Evolutionary conservation across 2,113 vertebrate genomes (phyloP), one percentile per base, ranked within the genome.

Genomic region (Mesitornis unicolor): DNA sequence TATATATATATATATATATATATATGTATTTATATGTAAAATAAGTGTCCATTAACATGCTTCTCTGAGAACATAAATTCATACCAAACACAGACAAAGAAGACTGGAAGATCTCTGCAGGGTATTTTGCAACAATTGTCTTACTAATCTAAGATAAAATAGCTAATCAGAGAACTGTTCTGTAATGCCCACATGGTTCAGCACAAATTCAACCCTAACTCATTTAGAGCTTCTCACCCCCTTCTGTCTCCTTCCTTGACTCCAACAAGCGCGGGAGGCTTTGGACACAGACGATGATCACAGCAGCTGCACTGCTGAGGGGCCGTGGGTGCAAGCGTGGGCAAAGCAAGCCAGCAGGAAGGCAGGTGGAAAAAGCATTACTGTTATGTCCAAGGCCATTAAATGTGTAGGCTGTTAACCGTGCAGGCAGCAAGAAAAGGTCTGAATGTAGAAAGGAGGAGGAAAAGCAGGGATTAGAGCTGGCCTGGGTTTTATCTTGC

Each of bases 301-400:
- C 5, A 79, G 61, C 26, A 87, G 61, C 24, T 68, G 24, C 26
- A 15, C 21, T n/a, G 19, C 22, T 0, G 0, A 54, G 8, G 36
- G 9, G 3, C 13, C 38, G 25, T 33, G 18, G 33, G 17, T 60
- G 20, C 17, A 51, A 56, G 13, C 1, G 1, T 71, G 47, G 36
- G 50, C 50, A 77, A 6, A 2, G 3, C 5, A 7, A 22, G 21
- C 2, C 36, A 70, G 31, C 14, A 77, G 42, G 42, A 84, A 38
- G 31, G 24, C 35, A 76, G 45, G 25, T 87, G 75, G 22, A 36
- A 60, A 95, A 75, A 50, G 14, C 69, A 43, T 82, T 38, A 78
- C 18, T 16, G 18, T n/a, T 54, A 48, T 22, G 8, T 40, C 42
- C 60, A 42, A 69, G 35, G 16, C 10, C 25, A 36, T 50, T 51